These are phyloP conservation scores for Eubasilissa regina DNA, from an alignment of 1,140 invertebrate species.

Conservation along the genomic window DNA sequence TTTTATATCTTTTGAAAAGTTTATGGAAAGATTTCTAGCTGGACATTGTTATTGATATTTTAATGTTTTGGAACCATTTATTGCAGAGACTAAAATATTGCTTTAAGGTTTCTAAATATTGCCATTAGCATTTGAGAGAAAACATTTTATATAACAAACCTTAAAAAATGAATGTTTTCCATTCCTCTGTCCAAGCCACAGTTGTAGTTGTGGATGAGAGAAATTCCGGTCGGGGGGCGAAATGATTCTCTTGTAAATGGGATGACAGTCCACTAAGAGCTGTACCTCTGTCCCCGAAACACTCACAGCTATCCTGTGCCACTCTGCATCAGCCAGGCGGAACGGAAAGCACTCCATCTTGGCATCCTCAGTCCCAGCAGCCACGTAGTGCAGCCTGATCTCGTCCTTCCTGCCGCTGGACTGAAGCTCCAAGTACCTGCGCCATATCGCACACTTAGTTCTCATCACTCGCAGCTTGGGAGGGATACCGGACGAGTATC, in stretches of 20 bases:
- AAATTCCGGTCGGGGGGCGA: slow-evolving; percentile 83
- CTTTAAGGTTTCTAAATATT: too few species aligned
- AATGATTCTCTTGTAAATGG: slow-evolving; percentile 81
- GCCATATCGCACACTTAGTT: slow-evolving; percentile 54
- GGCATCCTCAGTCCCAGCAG: slow-evolving; percentile 75
- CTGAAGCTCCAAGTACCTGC: slow-evolving; percentile 91
- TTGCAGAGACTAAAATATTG: not conserved
- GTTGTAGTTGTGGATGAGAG: slow-evolving; percentile 78
- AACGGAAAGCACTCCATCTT: slow-evolving; percentile 90
- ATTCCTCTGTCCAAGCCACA: slow-evolving; percentile 92
- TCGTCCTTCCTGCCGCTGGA: slow-evolving; percentile 91
- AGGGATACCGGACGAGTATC: slow-evolving; percentile 19
- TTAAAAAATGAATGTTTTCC: slow-evolving; percentile 89
- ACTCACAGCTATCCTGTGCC: slow-evolving; percentile 89
- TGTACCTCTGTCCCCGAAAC: slow-evolving; percentile 87
- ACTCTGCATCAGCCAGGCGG: slow-evolving; percentile 86
- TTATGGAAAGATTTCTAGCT: too few species aligned
- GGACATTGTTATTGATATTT: too few species aligned
- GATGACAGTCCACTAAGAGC: slow-evolving; percentile 89
- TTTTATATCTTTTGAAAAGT: too few species aligned
- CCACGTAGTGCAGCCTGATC: slow-evolving; percentile 83
- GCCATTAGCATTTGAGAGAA: too few species aligned
- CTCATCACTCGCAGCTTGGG: slow-evolving; percentile 35
- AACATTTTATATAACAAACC: slow-evolving; percentile 77
- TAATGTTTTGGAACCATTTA: not conserved